Evolutionary conservation across 2,888 invertebrate species (phyloP).

Genomic region (Anoplius nigerrimus): DNA sequence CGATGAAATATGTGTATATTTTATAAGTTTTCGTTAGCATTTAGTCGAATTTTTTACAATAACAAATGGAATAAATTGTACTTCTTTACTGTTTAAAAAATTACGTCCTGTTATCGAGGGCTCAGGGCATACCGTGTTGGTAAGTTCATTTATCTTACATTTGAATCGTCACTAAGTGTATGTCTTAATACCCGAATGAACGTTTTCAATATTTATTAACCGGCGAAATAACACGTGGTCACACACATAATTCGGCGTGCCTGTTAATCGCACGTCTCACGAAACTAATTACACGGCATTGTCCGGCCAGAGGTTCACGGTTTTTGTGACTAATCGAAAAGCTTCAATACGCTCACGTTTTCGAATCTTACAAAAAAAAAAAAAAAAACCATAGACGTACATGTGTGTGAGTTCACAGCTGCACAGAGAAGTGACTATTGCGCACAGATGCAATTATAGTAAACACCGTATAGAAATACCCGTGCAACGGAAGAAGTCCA

Average conservation of each 20-base stretch:
- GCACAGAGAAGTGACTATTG: no score
- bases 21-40: constrained; percentile 16
- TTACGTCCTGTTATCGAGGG: constrained; percentile 73
- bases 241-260: constrained; percentile 37
- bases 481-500: no score
- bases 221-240: constrained; percentile 41
- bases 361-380: no score
- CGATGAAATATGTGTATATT: background rate
- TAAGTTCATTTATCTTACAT: constrained; percentile 65
- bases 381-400: background rate
- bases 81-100: constrained; percentile 73
- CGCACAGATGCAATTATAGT: no score
- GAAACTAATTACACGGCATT: constrained; percentile 45
- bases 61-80: constrained; percentile 66
- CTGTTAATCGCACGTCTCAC: constrained; percentile 33
- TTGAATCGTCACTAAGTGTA: constrained; percentile 48
- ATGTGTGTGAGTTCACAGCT: no score
- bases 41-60: constrained; percentile 11
- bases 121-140: constrained; percentile 69
- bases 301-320: constrained; percentile 46
- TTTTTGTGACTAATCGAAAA: constrained; percentile 54
- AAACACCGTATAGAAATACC: no score
- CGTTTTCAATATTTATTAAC: constrained; percentile 37
- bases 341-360: constrained; percentile 4
- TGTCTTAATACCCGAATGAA: constrained; percentile 48